Conservation (phyloP, 1,140 invertebrate genomes). For the Bombus confusus region DNA sequence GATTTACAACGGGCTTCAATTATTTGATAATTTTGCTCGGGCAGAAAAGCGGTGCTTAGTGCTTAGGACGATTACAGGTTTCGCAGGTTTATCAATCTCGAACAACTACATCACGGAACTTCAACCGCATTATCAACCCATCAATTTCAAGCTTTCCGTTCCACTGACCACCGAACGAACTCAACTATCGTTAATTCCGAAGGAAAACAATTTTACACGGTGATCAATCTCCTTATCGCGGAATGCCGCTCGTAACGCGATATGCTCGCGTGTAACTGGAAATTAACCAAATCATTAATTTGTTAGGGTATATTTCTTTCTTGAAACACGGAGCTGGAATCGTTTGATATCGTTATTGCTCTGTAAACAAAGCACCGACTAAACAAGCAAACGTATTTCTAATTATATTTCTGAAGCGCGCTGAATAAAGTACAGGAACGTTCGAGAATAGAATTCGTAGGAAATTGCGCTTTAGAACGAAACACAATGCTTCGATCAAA, state of each 20-base stretch:
- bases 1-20: not conserved
- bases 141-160: constrained; percentile 3
- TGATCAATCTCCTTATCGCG: constrained; percentile 42
- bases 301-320: too few relatives aligned
- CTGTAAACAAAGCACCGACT: too few relatives aligned
- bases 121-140: constrained; percentile 6
- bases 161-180: not conserved
- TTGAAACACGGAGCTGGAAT: too few relatives aligned
- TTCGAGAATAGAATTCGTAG: too few relatives aligned
- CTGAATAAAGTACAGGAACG: too few relatives aligned
- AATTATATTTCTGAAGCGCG: too few relatives aligned
- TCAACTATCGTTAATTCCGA: constrained; percentile 1
- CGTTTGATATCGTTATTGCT: too few relatives aligned
- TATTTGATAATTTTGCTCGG: not conserved
- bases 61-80: not conserved
- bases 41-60: not conserved
- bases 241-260: not conserved
- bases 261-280: not conserved
- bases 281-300: not conserved
- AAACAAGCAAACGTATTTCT: too few relatives aligned
- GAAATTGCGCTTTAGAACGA: too few relatives aligned
- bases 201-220: constrained; percentile 25
- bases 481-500: too few relatives aligned
- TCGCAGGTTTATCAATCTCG: constrained; percentile 5
- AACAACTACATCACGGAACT: not conserved